These are phyloP conservation scores for Urocynchramus pylzowi DNA, from an alignment of 2,113 vertebrate species.

Conservation along the genomic window DNA sequence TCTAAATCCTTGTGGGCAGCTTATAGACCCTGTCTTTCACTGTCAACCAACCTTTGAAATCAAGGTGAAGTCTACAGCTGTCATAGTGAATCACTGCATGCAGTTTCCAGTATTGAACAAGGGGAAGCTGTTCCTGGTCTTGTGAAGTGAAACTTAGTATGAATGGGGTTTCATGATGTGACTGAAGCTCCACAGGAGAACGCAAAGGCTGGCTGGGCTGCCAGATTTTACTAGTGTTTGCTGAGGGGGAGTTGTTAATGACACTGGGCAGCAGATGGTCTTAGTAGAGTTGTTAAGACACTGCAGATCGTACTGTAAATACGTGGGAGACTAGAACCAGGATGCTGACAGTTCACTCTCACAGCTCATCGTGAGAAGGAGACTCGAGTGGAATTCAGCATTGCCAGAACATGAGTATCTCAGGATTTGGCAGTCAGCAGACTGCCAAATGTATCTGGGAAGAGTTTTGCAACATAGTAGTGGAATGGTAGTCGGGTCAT, in stretches of 20 bases:
- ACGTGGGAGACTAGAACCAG: slow-evolving; percentile 50
- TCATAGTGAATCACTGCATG: not conserved
- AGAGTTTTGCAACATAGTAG: not conserved
- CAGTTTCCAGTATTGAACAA: not conserved
- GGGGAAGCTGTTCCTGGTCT: not conserved
- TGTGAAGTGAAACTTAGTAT: not conserved
- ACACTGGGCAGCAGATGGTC: slow-evolving; percentile 67
- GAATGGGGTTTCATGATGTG: slow-evolving; percentile 37
- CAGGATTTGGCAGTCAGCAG: not conserved
- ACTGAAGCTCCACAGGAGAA: slow-evolving; percentile 1
- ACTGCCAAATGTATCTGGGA: not conserved
- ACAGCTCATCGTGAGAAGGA: slow-evolving; percentile 13
- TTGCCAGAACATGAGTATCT: slow-evolving; percentile 9
- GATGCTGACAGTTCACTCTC: slow-evolving; percentile 47
- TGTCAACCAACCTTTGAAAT: not conserved
- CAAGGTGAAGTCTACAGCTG: not conserved
- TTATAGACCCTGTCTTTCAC: not conserved
- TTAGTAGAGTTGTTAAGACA: slow-evolving; percentile 54
- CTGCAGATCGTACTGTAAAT: slow-evolving; percentile 46
- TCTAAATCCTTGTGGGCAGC: not conserved
- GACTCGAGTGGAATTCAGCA: slow-evolving; percentile 11
- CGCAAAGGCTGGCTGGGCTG: not conserved
- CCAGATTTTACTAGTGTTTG: slow-evolving; percentile 35
- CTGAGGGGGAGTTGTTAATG: slow-evolving; percentile 61
- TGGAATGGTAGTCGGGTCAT: accelerated